phyloP scores from a whole-genome alignment of 2,888 invertebrate species.

The Sinotaia quadrata region DNA sequence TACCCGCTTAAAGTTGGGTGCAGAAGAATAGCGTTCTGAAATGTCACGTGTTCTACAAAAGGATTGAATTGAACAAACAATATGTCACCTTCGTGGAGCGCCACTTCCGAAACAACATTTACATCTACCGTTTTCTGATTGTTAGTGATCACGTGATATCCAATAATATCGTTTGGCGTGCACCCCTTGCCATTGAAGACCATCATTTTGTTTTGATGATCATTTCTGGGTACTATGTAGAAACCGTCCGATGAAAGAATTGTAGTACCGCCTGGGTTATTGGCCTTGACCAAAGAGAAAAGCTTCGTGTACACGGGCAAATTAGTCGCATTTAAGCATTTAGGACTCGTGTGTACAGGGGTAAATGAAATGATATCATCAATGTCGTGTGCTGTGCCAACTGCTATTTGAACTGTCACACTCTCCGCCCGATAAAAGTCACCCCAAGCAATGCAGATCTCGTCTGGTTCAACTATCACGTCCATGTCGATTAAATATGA shows the following conservation, averaged over 20 bases:
- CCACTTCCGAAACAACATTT: background rate
- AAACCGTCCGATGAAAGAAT: constrained; percentile 21
- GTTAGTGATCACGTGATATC: background rate
- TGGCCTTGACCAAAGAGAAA: constrained; percentile 17
- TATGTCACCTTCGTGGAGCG: background rate
- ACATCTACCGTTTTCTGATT: background rate
- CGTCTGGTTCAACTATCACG: background rate
- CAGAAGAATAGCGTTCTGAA: constrained; percentile 6
- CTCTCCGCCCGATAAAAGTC: constrained; percentile 5
- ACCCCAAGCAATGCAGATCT: constrained; percentile 10
- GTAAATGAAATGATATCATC: constrained; percentile 3
- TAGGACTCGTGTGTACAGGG: background rate
- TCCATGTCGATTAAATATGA: constrained; percentile 10
- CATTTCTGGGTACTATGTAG: background rate
- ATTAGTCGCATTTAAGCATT: constrained; percentile 5
- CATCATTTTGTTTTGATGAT: background rate
- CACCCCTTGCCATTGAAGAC: constrained; percentile 17
- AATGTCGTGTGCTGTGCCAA: background rate
- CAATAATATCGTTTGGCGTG: background rate
- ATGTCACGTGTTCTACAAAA: background rate
- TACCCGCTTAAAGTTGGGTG: constrained; percentile 16
- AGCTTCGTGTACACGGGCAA: constrained; percentile 20
- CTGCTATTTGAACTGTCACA: background rate
- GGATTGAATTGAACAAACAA: constrained; percentile 2
- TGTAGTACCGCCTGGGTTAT: constrained; percentile 1